phyloP scores from a whole-genome alignment of 1,140 invertebrate species.

The Panulirus ornatus region DNA sequence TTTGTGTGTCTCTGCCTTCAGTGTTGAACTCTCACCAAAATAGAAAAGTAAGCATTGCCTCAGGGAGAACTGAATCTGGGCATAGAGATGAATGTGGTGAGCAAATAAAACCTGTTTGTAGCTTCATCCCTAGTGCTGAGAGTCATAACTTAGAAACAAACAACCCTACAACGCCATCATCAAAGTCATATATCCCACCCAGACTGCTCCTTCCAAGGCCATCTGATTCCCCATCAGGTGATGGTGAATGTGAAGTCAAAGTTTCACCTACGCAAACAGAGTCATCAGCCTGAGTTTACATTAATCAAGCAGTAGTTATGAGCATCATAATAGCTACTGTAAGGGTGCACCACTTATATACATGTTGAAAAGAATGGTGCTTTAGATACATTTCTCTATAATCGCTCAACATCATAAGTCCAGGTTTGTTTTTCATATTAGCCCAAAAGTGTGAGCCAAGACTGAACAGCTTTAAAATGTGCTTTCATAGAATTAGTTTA shows the following conservation, averaged over 20 bases:
- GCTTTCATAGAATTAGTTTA: constrained; percentile 15
- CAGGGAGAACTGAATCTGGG: not conserved
- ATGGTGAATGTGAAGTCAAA: not conserved
- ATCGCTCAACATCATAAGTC: not conserved
- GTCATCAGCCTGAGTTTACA: not conserved
- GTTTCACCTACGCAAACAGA: not conserved
- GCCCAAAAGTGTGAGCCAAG: not conserved
- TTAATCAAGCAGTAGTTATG: not conserved
- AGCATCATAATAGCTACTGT: not conserved
- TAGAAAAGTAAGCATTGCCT: not conserved
- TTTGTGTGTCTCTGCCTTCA: not conserved
- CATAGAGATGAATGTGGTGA: not conserved
- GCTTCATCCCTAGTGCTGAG: not conserved
- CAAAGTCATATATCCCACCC: not conserved
- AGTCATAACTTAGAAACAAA: not conserved
- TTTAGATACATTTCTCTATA: not conserved
- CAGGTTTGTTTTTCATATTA: not conserved
- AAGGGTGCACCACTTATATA: not conserved
- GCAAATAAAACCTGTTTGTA: not conserved
- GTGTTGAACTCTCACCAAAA: not conserved
- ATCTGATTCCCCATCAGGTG: not conserved
- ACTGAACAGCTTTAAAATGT: not conserved
- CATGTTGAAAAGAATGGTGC: not conserved
- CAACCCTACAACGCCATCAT: not conserved
- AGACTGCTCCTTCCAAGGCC: not conserved